A percentile compares a stretch with the other conserved stretches of the same genome.
Evolutionary conservation across 1,140 invertebrate genomes (phyloP).

Genomic region (Ceratina calcarata): DNA sequence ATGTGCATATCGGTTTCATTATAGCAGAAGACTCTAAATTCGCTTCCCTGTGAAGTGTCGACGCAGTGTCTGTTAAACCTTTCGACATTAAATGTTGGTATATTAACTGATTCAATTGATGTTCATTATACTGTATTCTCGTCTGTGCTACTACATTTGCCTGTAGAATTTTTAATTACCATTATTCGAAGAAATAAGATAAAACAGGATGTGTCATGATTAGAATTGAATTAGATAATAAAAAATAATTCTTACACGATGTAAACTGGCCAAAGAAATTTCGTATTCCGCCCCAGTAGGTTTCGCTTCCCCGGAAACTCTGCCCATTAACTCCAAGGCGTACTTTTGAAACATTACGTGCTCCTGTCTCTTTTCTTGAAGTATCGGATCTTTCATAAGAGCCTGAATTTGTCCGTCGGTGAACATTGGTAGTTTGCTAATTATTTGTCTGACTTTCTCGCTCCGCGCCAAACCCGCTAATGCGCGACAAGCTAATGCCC

Average conservation of each 20-base stretch:
- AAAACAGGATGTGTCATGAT: not conserved
- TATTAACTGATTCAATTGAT: slow-evolving; percentile 95
- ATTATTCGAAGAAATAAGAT: no score
- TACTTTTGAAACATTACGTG: slow-evolving; percentile 98
- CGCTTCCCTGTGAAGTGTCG: slow-evolving; percentile 88
- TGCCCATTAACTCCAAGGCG: slow-evolving; percentile 93
- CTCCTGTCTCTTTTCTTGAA: slow-evolving; percentile 97
- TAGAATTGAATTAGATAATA: slow-evolving; percentile 6
- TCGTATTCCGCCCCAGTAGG: slow-evolving; percentile 89
- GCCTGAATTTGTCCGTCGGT: slow-evolving; percentile 95
- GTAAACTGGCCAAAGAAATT: slow-evolving; percentile 91
- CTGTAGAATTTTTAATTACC: slow-evolving; percentile 73
- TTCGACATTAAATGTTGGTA: slow-evolving; percentile 91
- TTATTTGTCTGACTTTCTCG: slow-evolving; percentile 95
- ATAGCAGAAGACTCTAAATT: slow-evolving; percentile 79
- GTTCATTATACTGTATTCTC: slow-evolving; percentile 95
- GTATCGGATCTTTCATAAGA: slow-evolving; percentile 96
- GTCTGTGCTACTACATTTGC: slow-evolving; percentile 98
- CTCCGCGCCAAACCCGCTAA: slow-evolving; percentile 94
- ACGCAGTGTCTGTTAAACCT: slow-evolving; percentile 88
- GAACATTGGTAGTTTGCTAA: slow-evolving; percentile 97
- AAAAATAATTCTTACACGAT: slow-evolving; percentile 82
- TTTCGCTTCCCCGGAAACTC: slow-evolving; percentile 95
- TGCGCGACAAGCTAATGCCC: slow-evolving; percentile 94
- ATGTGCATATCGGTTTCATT: slow-evolving; percentile 78